Conservation (phyloP, 2,113 vertebrate species). For the Pyrgilauda ruficollis region DNA sequence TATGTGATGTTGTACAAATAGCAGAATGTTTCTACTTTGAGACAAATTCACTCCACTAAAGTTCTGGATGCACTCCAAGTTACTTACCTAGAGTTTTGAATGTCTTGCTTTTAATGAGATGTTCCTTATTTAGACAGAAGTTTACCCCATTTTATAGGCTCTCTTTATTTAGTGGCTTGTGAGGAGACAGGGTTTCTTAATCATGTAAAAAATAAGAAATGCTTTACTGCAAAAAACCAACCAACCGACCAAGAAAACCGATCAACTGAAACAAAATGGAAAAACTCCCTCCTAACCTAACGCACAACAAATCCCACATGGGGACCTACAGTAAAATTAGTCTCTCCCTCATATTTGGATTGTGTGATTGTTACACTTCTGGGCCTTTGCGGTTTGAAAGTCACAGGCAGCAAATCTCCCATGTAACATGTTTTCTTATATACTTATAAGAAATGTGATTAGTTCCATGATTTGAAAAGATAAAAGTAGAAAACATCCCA, state of each 20-base stretch:
- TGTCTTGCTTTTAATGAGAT: neutral
- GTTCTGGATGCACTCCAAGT: neutral
- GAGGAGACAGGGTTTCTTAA: neutral
- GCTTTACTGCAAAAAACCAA: neutral
- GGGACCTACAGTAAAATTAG: neutral
- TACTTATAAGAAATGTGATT: neutral
- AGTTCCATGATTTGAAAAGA: neutral
- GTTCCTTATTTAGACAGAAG: neutral
- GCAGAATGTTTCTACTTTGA: neutral
- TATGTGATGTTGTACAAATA: neutral
- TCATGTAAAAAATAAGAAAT: neutral
- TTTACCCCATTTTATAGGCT: neutral
- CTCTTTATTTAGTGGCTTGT: neutral
- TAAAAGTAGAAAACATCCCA: neutral
- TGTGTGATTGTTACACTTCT: neutral
- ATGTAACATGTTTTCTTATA: neutral
- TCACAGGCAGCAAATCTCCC: neutral
- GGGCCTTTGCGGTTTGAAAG: neutral
- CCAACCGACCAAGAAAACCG: neutral
- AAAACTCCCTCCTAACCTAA: neutral
- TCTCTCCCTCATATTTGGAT: neutral
- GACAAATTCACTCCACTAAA: neutral
- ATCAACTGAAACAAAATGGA: neutral
- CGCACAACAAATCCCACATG: fast-evolving
- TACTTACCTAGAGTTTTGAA: neutral